Base-by-base conservation (phyloP, 2,888 invertebrate genomes). In the Tetrapedia diversipes region DNA sequence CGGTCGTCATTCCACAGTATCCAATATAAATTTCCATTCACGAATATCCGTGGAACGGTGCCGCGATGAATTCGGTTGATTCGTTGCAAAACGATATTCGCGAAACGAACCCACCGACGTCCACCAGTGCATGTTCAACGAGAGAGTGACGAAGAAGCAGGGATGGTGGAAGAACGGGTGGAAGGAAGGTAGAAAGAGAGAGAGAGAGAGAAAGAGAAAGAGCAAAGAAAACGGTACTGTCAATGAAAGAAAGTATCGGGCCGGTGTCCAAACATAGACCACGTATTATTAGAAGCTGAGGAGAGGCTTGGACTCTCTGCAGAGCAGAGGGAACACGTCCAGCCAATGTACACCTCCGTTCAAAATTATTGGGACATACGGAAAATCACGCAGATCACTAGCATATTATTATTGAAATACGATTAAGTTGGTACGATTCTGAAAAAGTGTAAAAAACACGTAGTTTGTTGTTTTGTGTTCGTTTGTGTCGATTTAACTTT, bases 281-380 rank as follows among this genome's bases (percentile, higher is more conserved):
- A 84, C 70, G 84, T 91, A 90, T 90, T 90, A 91, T 91, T 90
- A 91, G 90, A 87, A 84, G 78, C 82, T 84, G 82, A 86, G 86
- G 81, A 82, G 77, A 79, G 77, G 59, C 54, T 67, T 68, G 76
- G 75, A 75, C 67, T 67, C 74, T 37, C 32, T 54, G 70, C 80
- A 83, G 76, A 71, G 66, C 68, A 76, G 56, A 60, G 72, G 67
- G 79, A 70, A 76, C 64, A 59, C 63, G 41, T 54, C 66, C 51
- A 41, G 78, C 61, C n/a, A n/a, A n/a, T n/a, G n/a, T n/a, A n/a
- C n/a, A n/a, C n/a, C n/a, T n/a, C n/a, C n/a, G n/a, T n/a, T n/a
- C n/a, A n/a, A n/a, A n/a, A n/a, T n/a, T n/a, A n/a, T n/a, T n/a
- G n/a, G n/a, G n/a, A n/a, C n/a, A n/a, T n/a, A n/a, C n/a, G n/a